Evolutionary conservation across 2,888 invertebrate genomes (phyloP).

Genomic region (Tenthredo scrophulariae): DNA sequence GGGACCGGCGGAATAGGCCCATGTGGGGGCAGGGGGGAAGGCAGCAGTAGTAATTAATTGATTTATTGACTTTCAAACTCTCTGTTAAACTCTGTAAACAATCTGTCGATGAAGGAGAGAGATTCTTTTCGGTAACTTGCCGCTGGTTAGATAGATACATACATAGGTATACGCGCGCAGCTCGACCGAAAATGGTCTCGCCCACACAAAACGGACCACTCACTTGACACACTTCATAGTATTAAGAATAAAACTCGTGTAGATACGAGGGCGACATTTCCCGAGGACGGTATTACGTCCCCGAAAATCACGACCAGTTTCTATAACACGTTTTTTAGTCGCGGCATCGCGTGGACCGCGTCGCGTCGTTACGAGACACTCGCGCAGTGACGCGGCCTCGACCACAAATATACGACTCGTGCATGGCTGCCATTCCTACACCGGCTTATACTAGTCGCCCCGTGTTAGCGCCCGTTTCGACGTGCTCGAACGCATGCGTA

Average conservation of each 20-base stretch:
- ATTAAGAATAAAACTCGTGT: not conserved
- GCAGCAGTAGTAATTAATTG: not conserved
- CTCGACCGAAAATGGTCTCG: slow-evolving; percentile 45
- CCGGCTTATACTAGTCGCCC: slow-evolving; percentile 41
- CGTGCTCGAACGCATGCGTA: slow-evolving; percentile 44
- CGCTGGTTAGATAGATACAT: not conserved
- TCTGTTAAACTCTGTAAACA: not conserved
- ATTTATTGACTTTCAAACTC: not conserved
- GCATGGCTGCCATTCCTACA: slow-evolving; percentile 50
- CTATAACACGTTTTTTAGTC: slow-evolving; percentile 20
- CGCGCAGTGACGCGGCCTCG: slow-evolving; percentile 51
- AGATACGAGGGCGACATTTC: not conserved
- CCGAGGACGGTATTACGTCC: not conserved
- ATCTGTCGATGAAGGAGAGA: not conserved
- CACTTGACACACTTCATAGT: slow-evolving; percentile 43
- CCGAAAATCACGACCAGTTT: slow-evolving; percentile 4
- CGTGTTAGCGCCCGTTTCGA: slow-evolving; percentile 28
- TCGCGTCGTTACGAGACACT: slow-evolving; percentile 50
- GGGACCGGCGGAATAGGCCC: slow-evolving; percentile 33
- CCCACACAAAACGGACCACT: slow-evolving; percentile 46
- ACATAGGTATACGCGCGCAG: not conserved
- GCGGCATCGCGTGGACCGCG: slow-evolving; percentile 47
- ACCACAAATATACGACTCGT: slow-evolving; percentile 29
- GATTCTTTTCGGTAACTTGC: not conserved
- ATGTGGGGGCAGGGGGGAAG: slow-evolving; percentile 11